Percentiles rank a stretch among this genome's conserved stretches.
Conservation (phyloP, 2,797 vertebrate species). For the Pempheris klunzingeri region DNA sequence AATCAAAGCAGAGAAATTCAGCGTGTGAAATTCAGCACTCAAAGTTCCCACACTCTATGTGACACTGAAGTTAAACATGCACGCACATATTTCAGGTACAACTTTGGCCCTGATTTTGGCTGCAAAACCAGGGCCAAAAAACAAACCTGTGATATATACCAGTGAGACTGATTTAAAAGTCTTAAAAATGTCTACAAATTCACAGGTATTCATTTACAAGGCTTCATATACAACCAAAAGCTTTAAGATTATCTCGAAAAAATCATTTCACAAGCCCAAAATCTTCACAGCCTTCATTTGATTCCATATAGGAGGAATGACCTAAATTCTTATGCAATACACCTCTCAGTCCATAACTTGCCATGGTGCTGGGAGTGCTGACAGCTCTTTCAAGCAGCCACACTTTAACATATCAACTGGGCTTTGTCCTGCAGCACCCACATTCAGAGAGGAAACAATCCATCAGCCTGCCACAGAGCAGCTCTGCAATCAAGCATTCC, state of each 20-base stretch:
- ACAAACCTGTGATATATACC: no score
- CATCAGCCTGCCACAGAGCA: conserved; percentile 50
- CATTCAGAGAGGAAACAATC: conserved; percentile 65
- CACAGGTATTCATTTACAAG: not conserved
- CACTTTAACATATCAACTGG: conserved; percentile 65
- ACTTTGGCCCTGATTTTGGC: not conserved
- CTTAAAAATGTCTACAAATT: not conserved
- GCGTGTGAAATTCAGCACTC: not conserved
- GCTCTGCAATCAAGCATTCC: conserved; percentile 61
- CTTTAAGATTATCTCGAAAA: not conserved
- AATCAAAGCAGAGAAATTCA: not conserved
- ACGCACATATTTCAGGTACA: not conserved
- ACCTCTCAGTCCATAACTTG: conserved; percentile 19
- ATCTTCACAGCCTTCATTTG: not conserved
- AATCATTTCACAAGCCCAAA: not conserved
- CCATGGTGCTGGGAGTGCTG: conserved; percentile 40
- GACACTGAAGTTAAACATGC: not conserved
- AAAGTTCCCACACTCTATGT: not conserved
- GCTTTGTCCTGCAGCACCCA: conserved; percentile 63
- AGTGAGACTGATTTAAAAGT: not conserved
- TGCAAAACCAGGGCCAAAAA: not conserved
- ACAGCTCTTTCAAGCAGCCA: conserved; percentile 62
- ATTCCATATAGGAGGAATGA: not conserved
- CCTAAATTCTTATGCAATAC: conserved; percentile 15
- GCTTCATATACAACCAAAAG: not conserved